Evolutionary conservation across 2,888 invertebrate species (phyloP), one percentile per base, ranked within the genome.

Genomic region (Acronicta leporina): DNA sequence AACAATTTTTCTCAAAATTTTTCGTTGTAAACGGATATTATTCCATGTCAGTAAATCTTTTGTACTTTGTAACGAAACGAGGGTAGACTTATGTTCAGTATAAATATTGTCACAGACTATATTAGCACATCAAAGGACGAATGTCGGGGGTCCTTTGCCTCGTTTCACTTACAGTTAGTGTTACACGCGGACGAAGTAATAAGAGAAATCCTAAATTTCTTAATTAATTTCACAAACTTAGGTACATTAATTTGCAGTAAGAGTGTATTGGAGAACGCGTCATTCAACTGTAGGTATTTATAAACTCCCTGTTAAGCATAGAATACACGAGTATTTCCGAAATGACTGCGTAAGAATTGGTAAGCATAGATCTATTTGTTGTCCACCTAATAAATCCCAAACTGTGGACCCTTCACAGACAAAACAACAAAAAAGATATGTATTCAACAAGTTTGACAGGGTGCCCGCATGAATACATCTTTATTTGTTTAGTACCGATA

Each of bases 111-210:
- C 25, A 38, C 43, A 45, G 41, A 20, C 25, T 33, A 16, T 60
- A 65, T 65, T 60, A 65, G 52, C 68, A 68, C 68, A 41, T 52
- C 68, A 68, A 65, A 68, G 25, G 41, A 7, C 47, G 35, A 30
- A 33, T 38, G 47, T 50, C 9, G 11, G 38, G 15, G 41, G 30
- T 30, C 25, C n/a, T 25, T 16, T 2, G 10, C 13, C 0, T 11
- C 15, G 33, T 67, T 47, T 25, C 11, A 13, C 14, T 63, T 38
- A n/a, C 13, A 3, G 35, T 35, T 27, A 2, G 5, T 27, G 3
- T 27, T 27, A 5, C 6, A 4, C 2, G 20, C 20, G 2, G 20
- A 20, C 20, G 20, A 20, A n/a, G n/a, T n/a, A n/a, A n/a, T n/a
- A n/a, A n/a, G n/a, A n/a, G n/a, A n/a, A n/a, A n/a, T n/a, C n/a